Evolutionary conservation across 2,113 vertebrate species (phyloP), one percentile per base, ranked within the genome.

Genomic region (Rhineura floridana): DNA sequence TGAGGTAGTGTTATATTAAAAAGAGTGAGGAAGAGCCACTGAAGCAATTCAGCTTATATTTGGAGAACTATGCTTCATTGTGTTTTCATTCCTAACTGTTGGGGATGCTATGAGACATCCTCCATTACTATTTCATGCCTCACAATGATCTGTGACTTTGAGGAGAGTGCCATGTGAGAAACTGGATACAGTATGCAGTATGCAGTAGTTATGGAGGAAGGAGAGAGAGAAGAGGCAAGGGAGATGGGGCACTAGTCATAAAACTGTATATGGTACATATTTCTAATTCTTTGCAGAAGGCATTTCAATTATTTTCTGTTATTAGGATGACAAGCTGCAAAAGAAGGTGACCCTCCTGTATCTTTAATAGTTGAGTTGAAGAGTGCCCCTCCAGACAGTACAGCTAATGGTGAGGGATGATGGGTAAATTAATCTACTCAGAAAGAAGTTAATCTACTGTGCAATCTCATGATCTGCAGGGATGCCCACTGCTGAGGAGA

Each of bases 31-130:
- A 93, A 69, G 59, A 87, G 48, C 87, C 78, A 62, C 59, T 69
- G 77, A 88, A 85, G 85, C 55, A 90, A 91, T 93, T 94, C 91
- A 94, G 88, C 90, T 90, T 91, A 46, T 94, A 94, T 76, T 92
- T 91, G 70, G 81, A 93, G 79, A 86, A 81, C 67, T 82, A 70
- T 89, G 21, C 30, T 82, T 86, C 36, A 69, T 91, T 93, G 15
- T 91, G 63, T 3, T 85, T 44, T 79, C 91, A 59, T 82, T 93
- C 83, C 84, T 89, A 89, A 79, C 0, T 0, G 46, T 87, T 91
- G 91, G 65, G 86, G 88, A 89, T 91, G 73, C 76, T 84, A 67
- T n/a, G 19, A 89, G 82, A 77, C 13, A 39, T 1, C 70, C 82
- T 39, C 89, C 63, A 91, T 84, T 88, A 39, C 59, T 96, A 84